A percentile compares a stretch with the other conserved stretches of the same genome.
These are phyloP conservation scores for Scylla paramamosain DNA, from an alignment of 1,140 invertebrate species.

Conservation along the genomic window DNA sequence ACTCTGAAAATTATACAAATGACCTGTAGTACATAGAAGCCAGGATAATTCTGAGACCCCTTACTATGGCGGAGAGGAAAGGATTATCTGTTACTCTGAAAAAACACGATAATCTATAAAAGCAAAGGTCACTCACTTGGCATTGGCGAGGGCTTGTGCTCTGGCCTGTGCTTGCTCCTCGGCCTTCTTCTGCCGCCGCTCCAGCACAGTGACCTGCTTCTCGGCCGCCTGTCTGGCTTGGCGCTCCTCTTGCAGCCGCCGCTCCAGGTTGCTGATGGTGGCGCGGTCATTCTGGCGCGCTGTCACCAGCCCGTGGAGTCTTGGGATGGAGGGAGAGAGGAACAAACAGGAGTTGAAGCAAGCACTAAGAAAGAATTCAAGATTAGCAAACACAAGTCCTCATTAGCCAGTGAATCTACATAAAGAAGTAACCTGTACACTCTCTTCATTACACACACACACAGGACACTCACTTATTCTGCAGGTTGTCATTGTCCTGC, in stretches of 20 bases:
- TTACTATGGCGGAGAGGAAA: no score
- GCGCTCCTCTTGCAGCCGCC: conserved; percentile 91
- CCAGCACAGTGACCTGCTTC: conserved; percentile 86
- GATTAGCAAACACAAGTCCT: no score
- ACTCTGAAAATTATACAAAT: no score
- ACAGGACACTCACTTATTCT: conserved; percentile 85
- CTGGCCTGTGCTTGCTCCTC: conserved; percentile 85
- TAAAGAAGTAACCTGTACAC: no score
- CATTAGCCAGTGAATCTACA: no score
- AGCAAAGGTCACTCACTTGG: conserved; percentile 78
- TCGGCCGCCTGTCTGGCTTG: conserved; percentile 88
- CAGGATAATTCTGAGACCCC: no score
- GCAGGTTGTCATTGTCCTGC: conserved; percentile 90
- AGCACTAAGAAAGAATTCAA: neutral
- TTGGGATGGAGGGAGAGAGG: conserved; percentile 78
- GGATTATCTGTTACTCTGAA: no score
- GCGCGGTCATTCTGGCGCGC: conserved; percentile 90
- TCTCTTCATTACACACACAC: no score
- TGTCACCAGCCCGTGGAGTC: conserved; percentile 87
- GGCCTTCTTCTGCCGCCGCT: conserved; percentile 87
- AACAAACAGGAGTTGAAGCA: conserved; percentile 21
- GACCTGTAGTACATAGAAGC: no score
- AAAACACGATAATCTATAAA: no score
- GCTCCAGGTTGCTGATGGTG: conserved; percentile 87
- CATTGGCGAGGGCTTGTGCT: conserved; percentile 80